phyloP scores from a whole-genome alignment of 1,140 invertebrate genomes.

The Drosophila malerkotliana region DNA sequence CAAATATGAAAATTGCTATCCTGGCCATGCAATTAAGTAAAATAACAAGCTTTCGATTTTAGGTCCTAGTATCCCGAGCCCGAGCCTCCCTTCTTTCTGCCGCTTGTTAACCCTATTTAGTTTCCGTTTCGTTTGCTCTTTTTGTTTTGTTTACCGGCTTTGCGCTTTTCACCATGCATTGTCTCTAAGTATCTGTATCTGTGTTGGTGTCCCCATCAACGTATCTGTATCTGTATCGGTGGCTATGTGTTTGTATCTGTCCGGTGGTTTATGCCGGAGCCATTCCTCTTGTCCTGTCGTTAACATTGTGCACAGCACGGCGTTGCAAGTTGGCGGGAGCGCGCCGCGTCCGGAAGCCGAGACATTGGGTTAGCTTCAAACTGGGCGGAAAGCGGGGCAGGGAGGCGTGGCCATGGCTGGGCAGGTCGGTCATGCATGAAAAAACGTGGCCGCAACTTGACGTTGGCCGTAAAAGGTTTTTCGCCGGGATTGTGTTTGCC shows the following conservation, averaged over 20 bases:
- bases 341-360: constrained; percentile 30
- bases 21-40: constrained; percentile 46
- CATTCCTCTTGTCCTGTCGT: constrained; percentile 21
- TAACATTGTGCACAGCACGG: constrained; percentile 18
- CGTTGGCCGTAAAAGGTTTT: constrained; percentile 46
- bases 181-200: constrained; percentile 8
- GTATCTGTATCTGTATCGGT: not conserved
- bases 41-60: constrained; percentile 46
- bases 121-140: constrained; percentile 24
- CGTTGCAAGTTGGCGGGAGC: constrained; percentile 23
- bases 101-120: constrained; percentile 44
- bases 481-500: constrained; percentile 29
- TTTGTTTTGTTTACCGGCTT: constrained; percentile 39
- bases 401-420: constrained; percentile 3
- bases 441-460: constrained; percentile 46
- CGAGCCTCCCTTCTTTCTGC: not conserved
- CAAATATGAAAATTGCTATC: constrained; percentile 47
- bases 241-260: not conserved
- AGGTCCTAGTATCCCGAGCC: constrained; percentile 7
- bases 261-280: constrained; percentile 18
- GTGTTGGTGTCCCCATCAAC: not conserved
- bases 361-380: constrained; percentile 18
- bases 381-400: not conserved
- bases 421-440: constrained; percentile 36
- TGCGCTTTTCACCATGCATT: constrained; percentile 26